These are phyloP conservation scores for Hirtodrosophila alboralis DNA, from an alignment of 2,888 invertebrate genomes.

Conservation along the genomic window DNA sequence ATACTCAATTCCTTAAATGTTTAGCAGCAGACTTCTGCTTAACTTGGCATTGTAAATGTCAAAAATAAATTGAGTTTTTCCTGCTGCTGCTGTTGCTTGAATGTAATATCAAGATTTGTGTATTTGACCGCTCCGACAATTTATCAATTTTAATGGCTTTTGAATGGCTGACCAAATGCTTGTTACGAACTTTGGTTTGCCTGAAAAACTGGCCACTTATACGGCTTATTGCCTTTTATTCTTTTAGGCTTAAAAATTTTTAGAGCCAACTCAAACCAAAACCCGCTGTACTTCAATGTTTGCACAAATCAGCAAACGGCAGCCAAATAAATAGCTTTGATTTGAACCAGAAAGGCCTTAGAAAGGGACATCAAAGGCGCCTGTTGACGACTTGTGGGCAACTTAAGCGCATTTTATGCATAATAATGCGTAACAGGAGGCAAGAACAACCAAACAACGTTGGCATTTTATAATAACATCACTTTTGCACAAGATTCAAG, in stretches of 20 bases:
- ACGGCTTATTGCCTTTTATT: constrained; percentile 71
- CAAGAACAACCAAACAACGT: constrained; percentile 27
- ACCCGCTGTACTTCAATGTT: constrained; percentile 41
- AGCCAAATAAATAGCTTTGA: constrained; percentile 71
- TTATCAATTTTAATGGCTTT: constrained; percentile 73
- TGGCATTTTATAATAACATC: constrained; percentile 41
- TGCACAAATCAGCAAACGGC: constrained; percentile 61
- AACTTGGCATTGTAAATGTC: constrained; percentile 11
- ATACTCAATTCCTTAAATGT: not conserved
- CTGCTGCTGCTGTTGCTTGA: constrained; percentile 21
- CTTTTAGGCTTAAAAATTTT: constrained; percentile 26
- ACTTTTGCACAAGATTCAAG: not conserved
- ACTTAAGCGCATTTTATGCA: constrained; percentile 64
- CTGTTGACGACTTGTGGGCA: constrained; percentile 42
- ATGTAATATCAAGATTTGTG: constrained; percentile 31
- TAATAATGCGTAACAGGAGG: constrained; percentile 61
- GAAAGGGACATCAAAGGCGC: constrained; percentile 69
- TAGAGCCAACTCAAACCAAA: not conserved
- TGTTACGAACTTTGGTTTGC: constrained; percentile 19
- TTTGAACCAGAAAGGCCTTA: constrained; percentile 44
- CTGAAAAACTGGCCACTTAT: constrained; percentile 66
- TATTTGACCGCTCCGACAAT: constrained; percentile 29
- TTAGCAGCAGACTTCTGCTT: not conserved
- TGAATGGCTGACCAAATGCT: constrained; percentile 46
- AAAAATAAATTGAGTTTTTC: constrained; percentile 27